Evolutionary conservation across 2,113 vertebrate genomes (phyloP).

Genomic region (Sinocyclocheilus rhinocerous): DNA sequence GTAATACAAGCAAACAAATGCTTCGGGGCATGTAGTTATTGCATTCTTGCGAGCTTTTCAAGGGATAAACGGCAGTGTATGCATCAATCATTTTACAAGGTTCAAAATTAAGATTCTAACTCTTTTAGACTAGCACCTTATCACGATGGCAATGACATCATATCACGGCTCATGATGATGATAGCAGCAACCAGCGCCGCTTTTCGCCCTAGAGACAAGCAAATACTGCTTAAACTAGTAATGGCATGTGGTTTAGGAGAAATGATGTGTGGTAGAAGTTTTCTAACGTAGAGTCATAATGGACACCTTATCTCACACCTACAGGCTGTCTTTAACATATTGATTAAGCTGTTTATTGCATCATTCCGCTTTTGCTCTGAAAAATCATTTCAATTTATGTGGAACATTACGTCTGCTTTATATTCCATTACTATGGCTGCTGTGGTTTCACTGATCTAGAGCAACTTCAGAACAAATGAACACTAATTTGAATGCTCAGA

Average conservation of each 20-base stretch:
- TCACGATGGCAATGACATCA: constrained; percentile 66
- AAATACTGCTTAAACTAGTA: constrained; percentile 18
- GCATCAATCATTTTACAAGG: constrained; percentile 21
- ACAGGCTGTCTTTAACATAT: constrained; percentile 53
- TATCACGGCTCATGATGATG: constrained; percentile 62
- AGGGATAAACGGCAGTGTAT: neutral
- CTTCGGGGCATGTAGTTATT: constrained; percentile 55
- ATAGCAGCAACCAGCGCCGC: constrained; percentile 50
- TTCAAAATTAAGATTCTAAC: constrained; percentile 56
- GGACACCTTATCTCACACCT: constrained; percentile 31
- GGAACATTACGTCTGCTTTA: constrained; percentile 46
- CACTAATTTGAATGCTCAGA: constrained; percentile 55
- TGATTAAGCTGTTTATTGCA: constrained; percentile 23
- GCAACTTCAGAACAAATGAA: constrained; percentile 61
- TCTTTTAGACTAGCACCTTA: constrained; percentile 74
- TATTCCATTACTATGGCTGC: constrained; percentile 31
- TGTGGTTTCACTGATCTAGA: neutral
- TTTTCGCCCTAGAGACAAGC: neutral
- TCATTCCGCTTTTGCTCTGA: constrained; percentile 36
- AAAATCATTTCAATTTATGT: constrained; percentile 46
- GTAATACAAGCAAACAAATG: constrained; percentile 68
- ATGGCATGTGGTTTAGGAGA: constrained; percentile 13
- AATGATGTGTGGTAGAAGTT: constrained; percentile 21
- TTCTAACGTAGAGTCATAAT: constrained; percentile 7
- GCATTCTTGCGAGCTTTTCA: constrained; percentile 15